Base-by-base conservation (phyloP, 2,888 invertebrate genomes). In the Mellilla xanthometata region DNA sequence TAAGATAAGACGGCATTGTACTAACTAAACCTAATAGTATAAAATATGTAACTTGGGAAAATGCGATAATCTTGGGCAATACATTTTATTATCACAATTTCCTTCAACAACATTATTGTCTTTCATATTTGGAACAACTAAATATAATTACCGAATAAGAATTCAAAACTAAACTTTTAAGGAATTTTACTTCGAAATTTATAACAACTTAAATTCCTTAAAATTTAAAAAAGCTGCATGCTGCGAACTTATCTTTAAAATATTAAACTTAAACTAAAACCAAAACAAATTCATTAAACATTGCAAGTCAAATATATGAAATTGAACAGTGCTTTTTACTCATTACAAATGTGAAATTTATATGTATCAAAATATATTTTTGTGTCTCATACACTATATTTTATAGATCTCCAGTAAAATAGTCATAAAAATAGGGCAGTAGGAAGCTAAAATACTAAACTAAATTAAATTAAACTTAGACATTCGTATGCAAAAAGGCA, bases 41-140 rank as follows among this genome's bases (percentile, higher is more conserved):
- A 31, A 28, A 12, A 45, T 28, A 33, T 34, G 23, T 40, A 46
- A 49, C 41, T 24, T 33, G 45, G 52, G 51, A 57, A 58, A 61
- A 63, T 52, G 55, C 56, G 53, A 54, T 57, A 60, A 61, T 54
- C 39, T 55, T 63, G 60, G 60, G 60, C 58, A 63, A 66, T 62
- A 55, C 34, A 39, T 51, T 56, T 49, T 39, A 56, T 53, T 58
- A 54, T 46, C 50, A 48, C 44, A 56, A 50, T 59, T 54, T 49
- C 54, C 55, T n/a, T n/a, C n/a, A n/a, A n/a, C n/a, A n/a, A 35
- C 38, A 47, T 44, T 51, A 54, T 50, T 52, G 44, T 52, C 53
- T 48, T 48, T 26, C 4, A 24, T n/a, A 22, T 36, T n/a, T n/a
- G n/a, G n/a, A n/a, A n/a, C n/a, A n/a, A n/a, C n/a, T n/a, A n/a